These are phyloP conservation scores for Ptilorrhoa leucosticta DNA, from an alignment of 2,113 vertebrate genomes.

Conservation along the genomic window DNA sequence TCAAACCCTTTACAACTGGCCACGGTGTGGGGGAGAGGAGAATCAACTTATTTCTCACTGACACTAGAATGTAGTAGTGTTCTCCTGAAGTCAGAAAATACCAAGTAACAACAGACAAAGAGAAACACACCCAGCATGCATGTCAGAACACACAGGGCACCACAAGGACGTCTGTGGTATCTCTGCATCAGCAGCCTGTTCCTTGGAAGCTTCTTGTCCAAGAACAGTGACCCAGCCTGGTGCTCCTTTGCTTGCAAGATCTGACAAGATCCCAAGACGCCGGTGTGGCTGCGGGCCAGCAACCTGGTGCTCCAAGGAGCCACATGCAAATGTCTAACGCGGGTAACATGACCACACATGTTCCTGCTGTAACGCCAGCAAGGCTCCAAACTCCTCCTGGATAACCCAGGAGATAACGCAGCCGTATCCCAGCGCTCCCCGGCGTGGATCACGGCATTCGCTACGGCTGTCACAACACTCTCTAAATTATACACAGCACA, in stretches of 20 bases:
- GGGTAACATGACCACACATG: neutral
- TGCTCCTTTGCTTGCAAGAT: neutral
- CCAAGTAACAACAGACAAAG: neutral
- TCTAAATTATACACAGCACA: neutral
- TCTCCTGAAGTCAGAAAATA: neutral
- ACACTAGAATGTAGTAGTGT: neutral
- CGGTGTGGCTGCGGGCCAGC: neutral
- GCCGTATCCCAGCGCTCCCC: accelerated
- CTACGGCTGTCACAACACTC: neutral
- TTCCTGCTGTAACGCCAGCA: neutral
- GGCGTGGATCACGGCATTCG: accelerated
- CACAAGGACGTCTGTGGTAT: neutral
- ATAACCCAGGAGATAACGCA: neutral
- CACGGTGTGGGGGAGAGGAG: accelerated
- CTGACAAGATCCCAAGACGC: neutral
- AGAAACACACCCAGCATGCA: neutral
- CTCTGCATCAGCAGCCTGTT: neutral
- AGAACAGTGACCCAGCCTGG: neutral
- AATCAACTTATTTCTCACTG: neutral
- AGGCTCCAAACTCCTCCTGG: neutral
- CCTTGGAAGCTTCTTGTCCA: neutral
- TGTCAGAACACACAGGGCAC: neutral
- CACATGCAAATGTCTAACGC: neutral
- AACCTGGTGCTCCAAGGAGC: neutral
- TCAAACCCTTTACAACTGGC: neutral